Percentiles rank a stretch among this genome's conserved stretches.
Evolutionary conservation across 1,140 invertebrate species (phyloP).

Genomic region (Zaprionus vittiger): DNA sequence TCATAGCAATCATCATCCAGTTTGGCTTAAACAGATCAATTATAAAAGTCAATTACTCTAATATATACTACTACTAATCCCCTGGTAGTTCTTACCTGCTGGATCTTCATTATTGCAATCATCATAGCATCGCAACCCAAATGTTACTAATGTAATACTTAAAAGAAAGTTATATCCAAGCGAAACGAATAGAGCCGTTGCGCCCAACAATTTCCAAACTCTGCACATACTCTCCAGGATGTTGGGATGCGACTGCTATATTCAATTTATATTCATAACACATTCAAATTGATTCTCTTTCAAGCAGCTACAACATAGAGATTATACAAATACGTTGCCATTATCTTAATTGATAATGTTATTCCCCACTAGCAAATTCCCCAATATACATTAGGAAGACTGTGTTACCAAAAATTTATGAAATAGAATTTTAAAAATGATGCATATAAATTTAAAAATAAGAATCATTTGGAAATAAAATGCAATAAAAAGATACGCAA

Average conservation of each 20-base stretch:
- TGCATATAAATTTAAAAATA: too few relatives aligned
- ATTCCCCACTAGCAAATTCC: not conserved
- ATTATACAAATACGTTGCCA: not conserved
- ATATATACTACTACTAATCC: not conserved
- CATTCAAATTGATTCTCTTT: not conserved
- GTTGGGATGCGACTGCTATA: not conserved
- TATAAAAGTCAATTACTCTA: not conserved
- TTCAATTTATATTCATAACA: not conserved
- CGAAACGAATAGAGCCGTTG: constrained; percentile 11
- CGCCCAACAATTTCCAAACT: constrained; percentile 24
- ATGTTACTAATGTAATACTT: not conserved
- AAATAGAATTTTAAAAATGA: too few relatives aligned
- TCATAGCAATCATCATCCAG: constrained; percentile 17
- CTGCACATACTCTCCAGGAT: not conserved
- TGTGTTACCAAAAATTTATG: too few relatives aligned
- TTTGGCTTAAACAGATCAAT: not conserved
- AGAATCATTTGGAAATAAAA: too few relatives aligned
- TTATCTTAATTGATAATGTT: not conserved
- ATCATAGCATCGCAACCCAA: constrained; percentile 20
- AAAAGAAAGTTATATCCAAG: constrained; percentile 26
- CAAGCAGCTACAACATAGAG: not conserved
- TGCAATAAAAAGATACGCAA: too few relatives aligned
- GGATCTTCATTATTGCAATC: constrained; percentile 9
- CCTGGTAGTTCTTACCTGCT: not conserved
- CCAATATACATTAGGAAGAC: too few relatives aligned